Evolutionary conservation across 92 coral and sea anemone species (phyloP), one percentile per base, ranked within the genome.

Genomic region (Umimayanthus chanpuru): DNA sequence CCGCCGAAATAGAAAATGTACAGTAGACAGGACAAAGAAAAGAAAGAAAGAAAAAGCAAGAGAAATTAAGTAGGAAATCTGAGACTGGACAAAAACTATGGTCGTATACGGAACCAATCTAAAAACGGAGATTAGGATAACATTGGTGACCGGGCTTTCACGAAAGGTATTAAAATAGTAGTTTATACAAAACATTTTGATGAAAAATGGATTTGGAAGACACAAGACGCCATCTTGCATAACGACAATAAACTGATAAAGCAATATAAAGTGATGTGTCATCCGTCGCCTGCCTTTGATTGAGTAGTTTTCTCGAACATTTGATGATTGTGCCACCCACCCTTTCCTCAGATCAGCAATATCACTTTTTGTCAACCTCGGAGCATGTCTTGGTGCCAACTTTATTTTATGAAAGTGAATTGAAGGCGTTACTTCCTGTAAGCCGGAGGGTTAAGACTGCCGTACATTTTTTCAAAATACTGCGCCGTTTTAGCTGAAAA

Each of bases 301-400:
- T 71, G 38, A 25, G 40, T 26, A 71, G 40, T 9, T 71, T 71
- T 29, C 36, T 32, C 15, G 16, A 23, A 71, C 1, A n/a, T n/a
- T n/a, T n/a, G 76, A 71, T 29, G 29, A 6, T 1, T 9, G 40
- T 32, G 76, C 39, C 40, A 1, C 76, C 36, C 76, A 32, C 76
- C 41, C 76, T 26, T 71, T 71, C 76, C 76, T 71, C 76, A 71
- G 16, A n/a, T n/a, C n/a, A n/a, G n/a, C 40, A 71, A 71, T 71
- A 71, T 71, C 76, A 14, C 76, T 71, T 71, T 71, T 50, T 21
- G 15, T n/a, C 67, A 61, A 61, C 67, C n/a, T 18, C 67, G 20
- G 67, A 61, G 7, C 12, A 12, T 50, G 18, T 61, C 25, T 61
- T 61, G 5, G 67, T 20, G 5, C 67, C 25, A 61, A 61, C 67